Evolutionary conservation across 2,113 vertebrate species (phyloP).

Genomic region (Galeopterus variegatus): DNA sequence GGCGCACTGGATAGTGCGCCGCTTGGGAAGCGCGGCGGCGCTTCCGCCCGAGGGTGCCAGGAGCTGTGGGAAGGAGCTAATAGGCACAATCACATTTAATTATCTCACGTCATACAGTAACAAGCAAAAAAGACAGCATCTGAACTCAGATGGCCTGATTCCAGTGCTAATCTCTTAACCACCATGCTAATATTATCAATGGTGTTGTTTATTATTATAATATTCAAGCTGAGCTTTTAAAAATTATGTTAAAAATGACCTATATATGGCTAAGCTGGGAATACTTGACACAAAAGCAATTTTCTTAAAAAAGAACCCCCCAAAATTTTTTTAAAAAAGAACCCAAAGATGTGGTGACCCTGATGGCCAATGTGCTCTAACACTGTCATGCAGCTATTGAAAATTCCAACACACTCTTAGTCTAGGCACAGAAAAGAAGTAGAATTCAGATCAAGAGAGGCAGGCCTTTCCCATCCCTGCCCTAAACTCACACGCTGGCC

Average conservation of each 20-base stretch:
- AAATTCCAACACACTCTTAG: not conserved
- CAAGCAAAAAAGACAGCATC: not conserved
- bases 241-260: not conserved
- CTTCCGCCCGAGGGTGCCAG: too few relatives aligned
- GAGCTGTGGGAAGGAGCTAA: not conserved
- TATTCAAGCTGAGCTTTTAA: not conserved
- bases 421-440: not conserved
- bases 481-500: not conserved
- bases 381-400: not conserved
- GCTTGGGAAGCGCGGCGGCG: too few relatives aligned
- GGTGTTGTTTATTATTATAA: not conserved
- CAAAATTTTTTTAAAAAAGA: constrained; percentile 26
- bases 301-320: constrained; percentile 21
- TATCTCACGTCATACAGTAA: not conserved
- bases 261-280: not conserved
- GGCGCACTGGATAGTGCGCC: too few relatives aligned
- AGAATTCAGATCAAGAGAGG: not conserved
- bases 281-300: constrained; percentile 24
- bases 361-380: not conserved
- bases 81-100: not conserved
- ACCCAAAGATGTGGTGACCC: not conserved
- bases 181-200: not conserved
- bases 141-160: not conserved
- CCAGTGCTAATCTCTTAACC: not conserved
- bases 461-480: not conserved